These are phyloP conservation scores for Blastobasis lacticolella DNA, from an alignment of 2,888 invertebrate genomes.

Conservation along the genomic window DNA sequence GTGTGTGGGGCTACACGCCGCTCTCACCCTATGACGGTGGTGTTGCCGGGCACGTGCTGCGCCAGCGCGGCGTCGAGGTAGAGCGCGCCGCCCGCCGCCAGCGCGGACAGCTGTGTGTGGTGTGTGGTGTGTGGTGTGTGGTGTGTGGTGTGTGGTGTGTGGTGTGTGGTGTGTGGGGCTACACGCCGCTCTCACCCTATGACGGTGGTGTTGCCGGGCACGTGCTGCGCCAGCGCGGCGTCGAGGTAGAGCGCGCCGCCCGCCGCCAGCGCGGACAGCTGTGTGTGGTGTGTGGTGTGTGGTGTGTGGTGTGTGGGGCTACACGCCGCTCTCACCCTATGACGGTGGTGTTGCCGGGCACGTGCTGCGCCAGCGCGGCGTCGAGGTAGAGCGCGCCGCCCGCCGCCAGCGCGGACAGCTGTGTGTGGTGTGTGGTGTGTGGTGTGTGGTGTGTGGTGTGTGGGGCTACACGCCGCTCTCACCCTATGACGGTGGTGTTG, in stretches of 20 bases:
- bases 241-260: slow-evolving; percentile 13
- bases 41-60: slow-evolving; percentile 74
- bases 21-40: slow-evolving; percentile 67
- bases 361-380: background rate
- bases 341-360: slow-evolving; percentile 1
- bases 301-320: background rate
- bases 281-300: no score
- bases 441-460: background rate
- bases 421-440: no score
- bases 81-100: slow-evolving; percentile 34
- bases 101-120: slow-evolving; percentile 39
- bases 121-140: background rate
- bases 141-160: background rate
- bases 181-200: slow-evolving; percentile 42
- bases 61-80: slow-evolving; percentile 71
- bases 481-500: slow-evolving; percentile 35
- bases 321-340: slow-evolving; percentile 42
- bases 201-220: slow-evolving; percentile 1
- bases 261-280: slow-evolving; percentile 34
- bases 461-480: slow-evolving; percentile 18
- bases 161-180: background rate
- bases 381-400: slow-evolving; percentile 13
- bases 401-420: slow-evolving; percentile 34
- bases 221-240: background rate
- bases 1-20: slow-evolving; percentile 13